Evolutionary conservation across 2,113 vertebrate genomes (phyloP), one percentile per base, ranked within the genome.

Genomic region (Aleadryas rufinucha): DNA sequence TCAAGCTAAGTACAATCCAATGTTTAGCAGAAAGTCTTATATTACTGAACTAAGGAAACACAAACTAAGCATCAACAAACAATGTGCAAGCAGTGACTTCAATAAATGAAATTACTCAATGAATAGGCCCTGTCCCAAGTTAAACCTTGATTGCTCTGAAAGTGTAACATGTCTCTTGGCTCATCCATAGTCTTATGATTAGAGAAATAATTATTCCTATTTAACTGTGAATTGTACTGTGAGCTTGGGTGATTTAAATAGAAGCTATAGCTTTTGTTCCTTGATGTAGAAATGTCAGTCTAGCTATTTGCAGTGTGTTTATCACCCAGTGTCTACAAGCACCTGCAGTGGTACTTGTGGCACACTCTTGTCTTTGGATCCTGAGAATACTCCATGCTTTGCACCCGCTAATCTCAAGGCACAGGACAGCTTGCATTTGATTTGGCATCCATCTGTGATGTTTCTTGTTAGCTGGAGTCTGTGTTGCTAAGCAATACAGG

Each of bases 401-500:
- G 69, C 61, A 75, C 42, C 30, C 0, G 0, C 31, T 66, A 60
- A 75, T 93, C 90, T 93, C 42, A 50, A 89, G 90, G 68, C 63
- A 61, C 52, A 52, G 86, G 89, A 86, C 90, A 93, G 88, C 83
- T 93, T 44, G 16, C 45, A 61, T 93, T 77, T 84, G 76, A 80
- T 83, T 88, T 87, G 83, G 74, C 75, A 74, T 89, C 94, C 83
- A 53, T 86, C 90, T 92, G 75, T 72, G 59, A 69, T 92, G 71
- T 77, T 86, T 93, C 86, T 37, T 92, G 45, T 84, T 87, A 70
- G 69, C 95, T 76, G 82, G 59, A 90, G 70, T 70, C 88, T 61
- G 85, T 85, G 95, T 96, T 96, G 95, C 93, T 96, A 95, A 95
- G 92, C 89, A 74, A 81, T 95, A 5, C 54, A 39, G 71, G 50